These are phyloP conservation scores for Protonibea diacanthus DNA, from an alignment of 2,797 vertebrate genomes.

Conservation along the genomic window DNA sequence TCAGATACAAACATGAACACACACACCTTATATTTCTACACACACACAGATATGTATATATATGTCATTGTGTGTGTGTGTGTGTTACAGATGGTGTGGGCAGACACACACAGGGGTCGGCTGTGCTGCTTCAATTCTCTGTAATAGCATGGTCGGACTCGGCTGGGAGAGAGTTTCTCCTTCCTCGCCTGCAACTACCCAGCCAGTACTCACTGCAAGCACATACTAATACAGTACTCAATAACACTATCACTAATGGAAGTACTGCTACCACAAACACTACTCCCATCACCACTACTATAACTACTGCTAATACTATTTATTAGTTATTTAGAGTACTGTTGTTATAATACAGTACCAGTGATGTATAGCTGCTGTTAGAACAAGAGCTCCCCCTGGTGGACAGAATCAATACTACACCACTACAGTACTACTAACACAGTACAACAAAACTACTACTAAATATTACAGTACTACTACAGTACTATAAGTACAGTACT, in stretches of 20 bases:
- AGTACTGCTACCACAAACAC: not conserved
- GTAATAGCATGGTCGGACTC: slow-evolving; percentile 69
- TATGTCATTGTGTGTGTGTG: slow-evolving; percentile 50
- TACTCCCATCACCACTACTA: too few species aligned
- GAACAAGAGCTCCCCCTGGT: slow-evolving; percentile 42
- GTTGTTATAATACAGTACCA: not conserved
- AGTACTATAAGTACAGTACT: too few species aligned
- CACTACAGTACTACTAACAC: too few species aligned
- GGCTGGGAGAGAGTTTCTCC: slow-evolving; percentile 39
- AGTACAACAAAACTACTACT: too few species aligned
- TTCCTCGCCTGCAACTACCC: slow-evolving; percentile 84
- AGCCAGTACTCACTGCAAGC: too few species aligned
- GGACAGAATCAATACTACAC: not conserved
- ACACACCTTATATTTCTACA: slow-evolving; percentile 11
- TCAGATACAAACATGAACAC: slow-evolving; percentile 39
- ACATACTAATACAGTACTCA: too few species aligned
- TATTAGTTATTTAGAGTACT: too few species aligned
- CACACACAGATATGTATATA: not conserved
- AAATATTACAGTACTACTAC: too few species aligned
- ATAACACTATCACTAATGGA: not conserved
- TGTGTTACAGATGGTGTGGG: slow-evolving; percentile 85
- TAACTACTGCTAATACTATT: not conserved
- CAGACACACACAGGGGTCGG: slow-evolving; percentile 75
- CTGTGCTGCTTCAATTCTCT: too few species aligned
- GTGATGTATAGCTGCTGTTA: too few species aligned